Conservation (phyloP, 2,113 vertebrate species). For the Cryptotis parvus region DNA sequence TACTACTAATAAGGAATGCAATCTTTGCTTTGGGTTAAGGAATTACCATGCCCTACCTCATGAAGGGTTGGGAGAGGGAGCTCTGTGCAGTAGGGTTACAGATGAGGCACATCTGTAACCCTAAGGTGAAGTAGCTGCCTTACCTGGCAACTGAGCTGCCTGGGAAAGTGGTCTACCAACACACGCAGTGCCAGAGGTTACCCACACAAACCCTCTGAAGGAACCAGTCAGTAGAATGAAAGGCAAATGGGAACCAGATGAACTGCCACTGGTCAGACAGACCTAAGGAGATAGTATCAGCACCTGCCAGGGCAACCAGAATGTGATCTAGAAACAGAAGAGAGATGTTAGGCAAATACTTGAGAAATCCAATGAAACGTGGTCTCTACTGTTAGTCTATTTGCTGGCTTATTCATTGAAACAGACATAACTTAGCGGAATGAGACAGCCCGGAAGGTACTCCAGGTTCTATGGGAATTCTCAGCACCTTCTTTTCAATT, state of each 20-base stretch:
- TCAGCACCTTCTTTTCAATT: background rate
- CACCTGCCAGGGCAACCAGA: background rate
- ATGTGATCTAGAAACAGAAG: background rate
- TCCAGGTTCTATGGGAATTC: background rate
- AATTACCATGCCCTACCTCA: background rate
- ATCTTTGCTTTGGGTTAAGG: constrained; percentile 23
- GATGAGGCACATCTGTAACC: background rate
- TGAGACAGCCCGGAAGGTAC: background rate
- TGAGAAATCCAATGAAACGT: background rate
- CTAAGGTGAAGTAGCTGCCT: too few species aligned
- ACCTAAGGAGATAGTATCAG: background rate
- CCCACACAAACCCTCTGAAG: too few species aligned
- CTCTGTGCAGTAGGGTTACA: background rate
- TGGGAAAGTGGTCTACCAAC: too few species aligned
- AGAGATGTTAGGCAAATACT: background rate
- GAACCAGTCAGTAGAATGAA: background rate
- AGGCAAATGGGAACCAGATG: background rate
- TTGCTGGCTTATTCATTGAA: background rate
- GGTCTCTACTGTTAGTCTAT: background rate
- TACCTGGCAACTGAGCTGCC: too few species aligned
- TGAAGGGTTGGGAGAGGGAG: background rate
- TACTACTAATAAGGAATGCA: background rate
- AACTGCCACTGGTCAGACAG: background rate
- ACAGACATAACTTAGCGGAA: background rate
- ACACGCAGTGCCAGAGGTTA: too few species aligned